Conservation (phyloP, 2,797 vertebrate genomes). For the Phoeniculus purpureus region DNA sequence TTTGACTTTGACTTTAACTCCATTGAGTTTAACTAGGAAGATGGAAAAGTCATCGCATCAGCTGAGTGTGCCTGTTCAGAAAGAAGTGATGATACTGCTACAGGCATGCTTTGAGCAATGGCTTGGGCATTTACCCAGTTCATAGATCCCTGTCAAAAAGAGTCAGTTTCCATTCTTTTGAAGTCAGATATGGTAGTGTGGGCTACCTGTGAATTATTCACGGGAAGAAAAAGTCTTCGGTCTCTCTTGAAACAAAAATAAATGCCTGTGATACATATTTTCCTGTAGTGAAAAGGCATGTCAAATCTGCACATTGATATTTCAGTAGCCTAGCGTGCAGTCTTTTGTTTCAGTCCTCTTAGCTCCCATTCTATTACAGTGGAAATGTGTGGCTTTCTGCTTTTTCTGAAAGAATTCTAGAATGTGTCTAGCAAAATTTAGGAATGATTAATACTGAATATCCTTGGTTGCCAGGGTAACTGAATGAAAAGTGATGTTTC, state of each 20-base stretch:
- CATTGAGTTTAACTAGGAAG: slow-evolving; percentile 55
- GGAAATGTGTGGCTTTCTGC: not conserved
- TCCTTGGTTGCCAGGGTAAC: not conserved
- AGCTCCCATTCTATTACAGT: not conserved
- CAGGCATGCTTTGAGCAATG: slow-evolving; percentile 62
- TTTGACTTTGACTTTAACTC: slow-evolving; percentile 70
- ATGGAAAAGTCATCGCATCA: slow-evolving; percentile 54
- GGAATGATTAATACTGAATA: not conserved
- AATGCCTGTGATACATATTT: not conserved
- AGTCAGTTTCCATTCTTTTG: slow-evolving; percentile 63
- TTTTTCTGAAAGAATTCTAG: not conserved
- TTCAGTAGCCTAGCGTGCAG: not conserved
- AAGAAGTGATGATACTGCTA: slow-evolving; percentile 47
- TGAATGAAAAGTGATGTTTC: not conserved
- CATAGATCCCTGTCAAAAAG: slow-evolving; percentile 64
- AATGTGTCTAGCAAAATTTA: not conserved
- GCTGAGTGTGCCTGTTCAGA: slow-evolving; percentile 14
- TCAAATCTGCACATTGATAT: not conserved
- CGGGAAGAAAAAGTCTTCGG: slow-evolving; percentile 27
- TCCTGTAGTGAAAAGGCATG: not conserved
- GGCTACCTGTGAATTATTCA: slow-evolving; percentile 41
- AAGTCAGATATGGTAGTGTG: slow-evolving; percentile 28
- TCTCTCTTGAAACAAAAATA: not conserved
- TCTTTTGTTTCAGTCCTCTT: not conserved
- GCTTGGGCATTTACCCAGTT: slow-evolving; percentile 57